phyloP scores from a whole-genome alignment of 2,113 vertebrate genomes.

The Todiramphus chloris region DNA sequence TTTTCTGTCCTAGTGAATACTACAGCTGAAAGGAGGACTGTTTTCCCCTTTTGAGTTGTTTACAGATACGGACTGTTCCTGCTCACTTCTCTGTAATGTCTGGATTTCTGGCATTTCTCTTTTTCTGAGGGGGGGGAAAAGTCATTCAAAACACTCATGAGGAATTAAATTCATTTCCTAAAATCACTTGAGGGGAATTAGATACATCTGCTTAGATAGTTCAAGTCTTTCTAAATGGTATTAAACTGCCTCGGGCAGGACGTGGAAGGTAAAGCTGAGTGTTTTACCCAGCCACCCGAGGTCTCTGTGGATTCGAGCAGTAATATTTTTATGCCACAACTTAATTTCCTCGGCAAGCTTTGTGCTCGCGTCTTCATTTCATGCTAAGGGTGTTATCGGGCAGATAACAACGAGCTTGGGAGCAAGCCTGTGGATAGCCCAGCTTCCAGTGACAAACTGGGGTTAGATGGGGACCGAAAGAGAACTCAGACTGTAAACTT shows the following conservation, averaged over 20 bases:
- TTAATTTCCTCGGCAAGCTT: neutral
- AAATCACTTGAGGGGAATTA: neutral
- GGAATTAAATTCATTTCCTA: neutral
- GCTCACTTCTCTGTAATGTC: neutral
- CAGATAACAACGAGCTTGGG: neutral
- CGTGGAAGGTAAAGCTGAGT: neutral
- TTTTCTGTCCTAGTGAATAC: neutral
- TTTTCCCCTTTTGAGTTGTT: neutral
- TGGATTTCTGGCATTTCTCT: neutral
- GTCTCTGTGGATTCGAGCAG: neutral
- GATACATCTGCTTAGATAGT: slow-evolving; percentile 12
- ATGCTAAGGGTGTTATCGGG: neutral
- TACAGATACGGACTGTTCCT: neutral
- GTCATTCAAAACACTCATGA: neutral
- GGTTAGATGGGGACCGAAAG: neutral
- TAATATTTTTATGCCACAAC: neutral
- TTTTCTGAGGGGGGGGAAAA: fast-evolving
- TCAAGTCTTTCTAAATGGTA: neutral
- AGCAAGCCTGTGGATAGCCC: neutral
- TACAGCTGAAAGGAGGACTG: neutral
- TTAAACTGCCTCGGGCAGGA: neutral
- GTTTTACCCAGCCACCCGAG: neutral
- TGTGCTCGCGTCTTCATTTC: neutral
- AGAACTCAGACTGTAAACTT: neutral
- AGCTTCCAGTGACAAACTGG: neutral